These are phyloP conservation scores for Oreochromis grahami DNA, from an alignment of 2,797 vertebrate genomes.

Conservation along the genomic window DNA sequence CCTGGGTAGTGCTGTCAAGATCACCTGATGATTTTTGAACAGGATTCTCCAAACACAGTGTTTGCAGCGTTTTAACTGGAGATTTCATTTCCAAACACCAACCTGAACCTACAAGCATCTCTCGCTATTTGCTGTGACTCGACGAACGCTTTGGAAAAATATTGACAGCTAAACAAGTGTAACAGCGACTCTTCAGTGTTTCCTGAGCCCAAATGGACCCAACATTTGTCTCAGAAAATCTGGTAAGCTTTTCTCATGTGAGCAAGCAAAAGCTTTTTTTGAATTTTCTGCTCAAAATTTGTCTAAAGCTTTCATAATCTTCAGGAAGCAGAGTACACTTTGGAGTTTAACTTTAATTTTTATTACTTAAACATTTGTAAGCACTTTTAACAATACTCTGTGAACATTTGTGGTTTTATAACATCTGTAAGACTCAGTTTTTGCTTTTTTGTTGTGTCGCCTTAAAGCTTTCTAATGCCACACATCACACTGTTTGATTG, in stretches of 20 bases:
- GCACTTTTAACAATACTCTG: neutral
- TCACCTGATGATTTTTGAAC: neutral
- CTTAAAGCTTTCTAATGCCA: neutral
- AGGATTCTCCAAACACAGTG: neutral
- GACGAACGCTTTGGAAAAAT: neutral
- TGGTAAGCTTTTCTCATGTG: neutral
- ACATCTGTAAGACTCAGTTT: neutral
- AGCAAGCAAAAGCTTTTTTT: neutral
- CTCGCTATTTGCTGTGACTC: neutral
- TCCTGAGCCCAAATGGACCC: neutral
- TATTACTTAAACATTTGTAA: neutral
- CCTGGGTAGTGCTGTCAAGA: neutral
- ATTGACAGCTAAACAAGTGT: neutral
- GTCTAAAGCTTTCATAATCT: neutral
- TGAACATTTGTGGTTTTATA: neutral
- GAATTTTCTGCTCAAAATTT: neutral
- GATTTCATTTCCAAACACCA: neutral
- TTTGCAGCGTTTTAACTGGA: neutral
- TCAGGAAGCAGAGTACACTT: neutral
- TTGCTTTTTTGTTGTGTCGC: neutral
- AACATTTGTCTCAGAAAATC: neutral
- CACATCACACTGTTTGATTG: neutral
- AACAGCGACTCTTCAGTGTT: neutral
- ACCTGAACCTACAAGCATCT: neutral
- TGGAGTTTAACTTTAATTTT: fast-evolving